Evolutionary conservation across 1,140 invertebrate genomes (phyloP), one percentile per base, ranked within the genome.

Genomic region (Eueides isabella): DNA sequence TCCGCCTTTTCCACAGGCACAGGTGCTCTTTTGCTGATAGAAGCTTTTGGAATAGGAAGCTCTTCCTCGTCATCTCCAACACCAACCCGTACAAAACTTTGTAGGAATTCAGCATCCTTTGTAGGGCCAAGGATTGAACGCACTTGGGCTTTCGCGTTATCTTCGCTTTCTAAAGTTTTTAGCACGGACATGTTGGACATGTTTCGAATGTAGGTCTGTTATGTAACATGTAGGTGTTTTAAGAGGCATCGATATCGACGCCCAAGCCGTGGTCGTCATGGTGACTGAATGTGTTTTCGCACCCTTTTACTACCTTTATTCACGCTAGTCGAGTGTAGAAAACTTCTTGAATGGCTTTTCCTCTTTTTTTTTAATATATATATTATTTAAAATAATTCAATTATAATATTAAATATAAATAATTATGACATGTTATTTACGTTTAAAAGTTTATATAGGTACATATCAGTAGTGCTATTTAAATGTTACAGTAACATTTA

Each of bases 81-180:
- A 35, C 94, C 95, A 0, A 96, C 95, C 61, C 96, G 88, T 30
- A 96, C 95, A 76, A 96, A 97, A 85, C 96, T 96, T 90, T 97
- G 96, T 5, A 97, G 80, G 76, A 97, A 94, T 84, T 97, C 96
- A 14, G 95, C 95, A 74, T 97, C 96, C 76, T 96, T 95, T 30
- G 94, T 94, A n/a, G 94, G 94, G 9, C 94, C 95, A 2, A 95
- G 89, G 48, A 95, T 94, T 65, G 91, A 94, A 48, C 93, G 92
- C 2, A 92, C 86, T 79, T 94, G 88, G 23, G 89, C 88, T 82
- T 88, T 89, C 23, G 88, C 87, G 67, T 80, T 88, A 26, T 90
- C 83, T 71, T 88, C 80, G 61, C 67, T 85, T 29, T 89, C 85
- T 78, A 88, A 88, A 33, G 67, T 72, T 80, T 78, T 78, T 16